Evolutionary conservation across 2,113 vertebrate species (phyloP).

Genomic region (Gavialis gangeticus): DNA sequence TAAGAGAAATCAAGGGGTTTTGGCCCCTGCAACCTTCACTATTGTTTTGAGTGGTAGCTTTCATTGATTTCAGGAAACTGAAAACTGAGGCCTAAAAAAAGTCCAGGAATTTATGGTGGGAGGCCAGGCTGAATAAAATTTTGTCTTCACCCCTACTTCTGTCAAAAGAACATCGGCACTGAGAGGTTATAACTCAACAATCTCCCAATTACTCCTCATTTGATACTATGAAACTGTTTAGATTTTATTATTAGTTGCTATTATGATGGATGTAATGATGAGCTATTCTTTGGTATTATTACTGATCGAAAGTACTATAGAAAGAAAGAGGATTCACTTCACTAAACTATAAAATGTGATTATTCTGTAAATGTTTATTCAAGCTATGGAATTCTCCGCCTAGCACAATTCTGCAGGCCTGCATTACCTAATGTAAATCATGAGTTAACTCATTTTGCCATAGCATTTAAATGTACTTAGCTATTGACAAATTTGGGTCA

Average conservation of each 20-base stretch:
- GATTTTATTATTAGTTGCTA: neutral
- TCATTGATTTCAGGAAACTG: neutral
- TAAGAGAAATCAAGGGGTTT: neutral
- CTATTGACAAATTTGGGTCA: neutral
- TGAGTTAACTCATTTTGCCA: neutral
- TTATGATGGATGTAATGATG: neutral
- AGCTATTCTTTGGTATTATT: neutral
- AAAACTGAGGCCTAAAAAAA: neutral
- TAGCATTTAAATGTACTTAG: neutral
- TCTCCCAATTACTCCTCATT: neutral
- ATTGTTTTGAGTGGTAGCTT: neutral
- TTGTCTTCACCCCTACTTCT: too few relatives aligned
- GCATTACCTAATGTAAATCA: neutral
- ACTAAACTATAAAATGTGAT: neutral
- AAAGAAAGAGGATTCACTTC: neutral
- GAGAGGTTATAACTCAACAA: too few relatives aligned
- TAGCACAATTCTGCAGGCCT: neutral
- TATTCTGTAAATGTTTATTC: neutral
- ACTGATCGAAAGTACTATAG: neutral
- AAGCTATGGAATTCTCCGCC: neutral
- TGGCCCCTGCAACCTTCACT: neutral
- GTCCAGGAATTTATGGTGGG: too few relatives aligned
- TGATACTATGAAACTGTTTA: neutral
- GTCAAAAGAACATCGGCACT: too few relatives aligned
- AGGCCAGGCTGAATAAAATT: too few relatives aligned